Conservation (phyloP, 2,797 vertebrate species). For the Distichodus sexfasciatus region DNA sequence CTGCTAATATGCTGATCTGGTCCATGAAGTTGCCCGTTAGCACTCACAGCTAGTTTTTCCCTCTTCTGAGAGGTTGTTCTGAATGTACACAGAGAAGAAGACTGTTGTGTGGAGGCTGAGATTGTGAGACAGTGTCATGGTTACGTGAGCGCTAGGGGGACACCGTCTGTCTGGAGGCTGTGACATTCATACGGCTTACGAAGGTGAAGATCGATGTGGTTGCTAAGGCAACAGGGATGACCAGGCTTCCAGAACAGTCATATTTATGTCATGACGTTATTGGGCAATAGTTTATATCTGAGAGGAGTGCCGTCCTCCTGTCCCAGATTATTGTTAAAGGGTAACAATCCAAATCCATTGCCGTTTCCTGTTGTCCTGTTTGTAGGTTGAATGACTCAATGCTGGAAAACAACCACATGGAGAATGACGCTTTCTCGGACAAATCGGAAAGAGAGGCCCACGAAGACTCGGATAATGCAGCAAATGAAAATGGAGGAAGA, state of each 20-base stretch:
- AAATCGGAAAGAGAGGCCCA: constrained; percentile 87
- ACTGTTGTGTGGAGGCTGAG: background rate
- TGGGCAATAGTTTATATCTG: background rate
- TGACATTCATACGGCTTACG: constrained; percentile 32
- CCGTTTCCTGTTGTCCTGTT: constrained; percentile 32
- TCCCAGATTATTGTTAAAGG: too few relatives aligned
- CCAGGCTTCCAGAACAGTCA: background rate
- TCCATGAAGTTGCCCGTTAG: background rate
- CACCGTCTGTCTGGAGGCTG: background rate
- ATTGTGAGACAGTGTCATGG: background rate
- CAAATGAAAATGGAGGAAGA: constrained; percentile 80
- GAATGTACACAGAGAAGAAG: background rate
- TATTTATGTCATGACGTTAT: background rate
- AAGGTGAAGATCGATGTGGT: constrained; percentile 28
- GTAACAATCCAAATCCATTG: background rate
- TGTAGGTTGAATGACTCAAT: constrained; percentile 81
- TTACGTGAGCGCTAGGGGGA: background rate
- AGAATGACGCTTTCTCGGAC: constrained; percentile 89
- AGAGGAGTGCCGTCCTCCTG: too few relatives aligned
- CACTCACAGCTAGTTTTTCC: background rate
- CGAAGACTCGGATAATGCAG: constrained; percentile 84
- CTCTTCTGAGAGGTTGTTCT: background rate
- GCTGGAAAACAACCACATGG: constrained; percentile 81
- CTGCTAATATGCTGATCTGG: background rate
- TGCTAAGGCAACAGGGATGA: constrained; percentile 49